Evolutionary conservation across 2,113 vertebrate species (phyloP).

Genomic region (Oryzias woworae): DNA sequence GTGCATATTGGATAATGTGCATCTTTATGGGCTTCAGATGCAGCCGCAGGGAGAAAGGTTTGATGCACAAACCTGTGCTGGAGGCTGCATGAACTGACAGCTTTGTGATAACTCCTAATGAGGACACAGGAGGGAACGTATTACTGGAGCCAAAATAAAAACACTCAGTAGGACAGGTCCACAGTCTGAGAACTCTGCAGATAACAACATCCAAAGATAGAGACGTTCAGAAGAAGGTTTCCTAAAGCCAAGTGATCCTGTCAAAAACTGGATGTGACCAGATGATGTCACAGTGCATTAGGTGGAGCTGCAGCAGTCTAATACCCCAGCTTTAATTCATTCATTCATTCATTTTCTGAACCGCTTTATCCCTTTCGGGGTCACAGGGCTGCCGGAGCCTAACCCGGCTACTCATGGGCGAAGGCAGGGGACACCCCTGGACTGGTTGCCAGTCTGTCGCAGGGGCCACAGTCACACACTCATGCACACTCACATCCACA

Average conservation of each 20-base stretch:
- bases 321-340: neutral
- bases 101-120: slow-evolving; percentile 51
- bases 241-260: neutral
- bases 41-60: neutral
- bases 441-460: no score
- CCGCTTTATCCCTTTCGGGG: no score
- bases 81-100: slow-evolving; percentile 35
- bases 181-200: neutral
- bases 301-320: no score
- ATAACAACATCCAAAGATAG: neutral
- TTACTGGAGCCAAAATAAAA: slow-evolving; percentile 44
- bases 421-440: no score
- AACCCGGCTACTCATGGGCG: no score
- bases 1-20: no score
- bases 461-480: no score
- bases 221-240: neutral
- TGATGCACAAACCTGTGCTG: neutral
- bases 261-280: neutral
- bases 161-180: slow-evolving; percentile 4
- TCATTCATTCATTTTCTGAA: no score
- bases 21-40: neutral
- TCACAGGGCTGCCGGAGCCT: no score
- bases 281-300: neutral
- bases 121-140: slow-evolving; percentile 51
- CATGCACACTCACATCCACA: no score